phyloP scores from a whole-genome alignment of 1,140 invertebrate genomes.

The Tetramorium alpestre region DNA sequence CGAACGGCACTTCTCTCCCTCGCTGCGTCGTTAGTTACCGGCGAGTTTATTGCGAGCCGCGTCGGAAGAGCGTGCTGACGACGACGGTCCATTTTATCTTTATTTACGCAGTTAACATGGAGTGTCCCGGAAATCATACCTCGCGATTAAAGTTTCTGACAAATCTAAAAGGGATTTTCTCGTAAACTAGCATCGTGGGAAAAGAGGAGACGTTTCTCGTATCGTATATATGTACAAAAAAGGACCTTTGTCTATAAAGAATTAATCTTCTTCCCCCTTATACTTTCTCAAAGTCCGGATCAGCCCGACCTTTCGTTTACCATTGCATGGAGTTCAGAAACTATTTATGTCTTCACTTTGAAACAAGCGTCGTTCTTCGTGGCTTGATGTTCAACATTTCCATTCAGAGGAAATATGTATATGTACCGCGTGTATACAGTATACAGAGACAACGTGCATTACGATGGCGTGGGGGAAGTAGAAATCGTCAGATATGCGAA shows the following conservation, averaged over 20 bases:
- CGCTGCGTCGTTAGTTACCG: background rate
- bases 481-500: conserved; percentile 44
- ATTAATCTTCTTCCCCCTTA: background rate
- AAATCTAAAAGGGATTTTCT: background rate
- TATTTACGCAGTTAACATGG: background rate
- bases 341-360: conserved; percentile 9
- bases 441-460: conserved; percentile 14
- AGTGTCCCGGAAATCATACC: background rate
- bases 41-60: background rate
- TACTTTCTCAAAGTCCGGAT: background rate
- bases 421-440: background rate
- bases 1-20: background rate
- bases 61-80: background rate
- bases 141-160: background rate
- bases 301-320: conserved; percentile 10
- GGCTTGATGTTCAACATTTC: conserved; percentile 9
- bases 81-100: background rate
- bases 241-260: background rate
- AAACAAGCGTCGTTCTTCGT: background rate
- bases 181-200: too few species aligned
- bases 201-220: background rate
- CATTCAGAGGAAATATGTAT: background rate
- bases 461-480: background rate
- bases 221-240: background rate
- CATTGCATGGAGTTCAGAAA: conserved; percentile 2